phyloP scores from a whole-genome alignment of 2,888 invertebrate genomes.

The Drosophila greeni region DNA sequence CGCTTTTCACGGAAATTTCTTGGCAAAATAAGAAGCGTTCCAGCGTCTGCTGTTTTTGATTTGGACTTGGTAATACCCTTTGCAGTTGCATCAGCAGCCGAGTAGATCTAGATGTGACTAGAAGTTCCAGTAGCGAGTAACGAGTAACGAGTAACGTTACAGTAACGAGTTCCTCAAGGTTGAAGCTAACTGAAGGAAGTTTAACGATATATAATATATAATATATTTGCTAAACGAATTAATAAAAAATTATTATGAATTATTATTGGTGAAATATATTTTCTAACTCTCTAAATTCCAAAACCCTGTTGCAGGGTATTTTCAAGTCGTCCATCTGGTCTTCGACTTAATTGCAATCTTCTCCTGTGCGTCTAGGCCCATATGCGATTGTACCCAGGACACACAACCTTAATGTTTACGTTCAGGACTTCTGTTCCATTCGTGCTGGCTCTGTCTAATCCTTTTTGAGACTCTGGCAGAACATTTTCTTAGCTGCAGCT shows the following conservation, averaged over 20 bases:
- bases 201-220: too few relatives aligned
- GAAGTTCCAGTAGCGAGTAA: too few relatives aligned
- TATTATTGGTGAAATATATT: background rate
- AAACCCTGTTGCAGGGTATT: slow-evolving; percentile 1
- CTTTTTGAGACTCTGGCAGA: slow-evolving; percentile 61
- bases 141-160: too few relatives aligned
- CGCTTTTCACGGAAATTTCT: slow-evolving; percentile 65
- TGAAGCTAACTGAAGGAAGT: too few relatives aligned
- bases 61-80: slow-evolving; percentile 11
- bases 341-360: background rate
- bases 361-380: slow-evolving; percentile 14
- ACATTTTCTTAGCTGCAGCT: slow-evolving; percentile 70
- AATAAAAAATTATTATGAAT: background rate
- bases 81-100: background rate
- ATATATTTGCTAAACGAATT: background rate
- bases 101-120: too few relatives aligned
- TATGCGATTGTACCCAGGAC: slow-evolving; percentile 18
- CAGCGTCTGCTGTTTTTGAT: background rate
- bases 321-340: background rate
- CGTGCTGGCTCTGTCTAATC: slow-evolving; percentile 48
- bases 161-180: background rate
- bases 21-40: slow-evolving; percentile 27
- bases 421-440: slow-evolving; percentile 29
- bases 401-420: slow-evolving; percentile 45
- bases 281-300: background rate